Evolutionary conservation across 2,797 vertebrate genomes (phyloP).

Genomic region (Discoglossus pictus): DNA sequence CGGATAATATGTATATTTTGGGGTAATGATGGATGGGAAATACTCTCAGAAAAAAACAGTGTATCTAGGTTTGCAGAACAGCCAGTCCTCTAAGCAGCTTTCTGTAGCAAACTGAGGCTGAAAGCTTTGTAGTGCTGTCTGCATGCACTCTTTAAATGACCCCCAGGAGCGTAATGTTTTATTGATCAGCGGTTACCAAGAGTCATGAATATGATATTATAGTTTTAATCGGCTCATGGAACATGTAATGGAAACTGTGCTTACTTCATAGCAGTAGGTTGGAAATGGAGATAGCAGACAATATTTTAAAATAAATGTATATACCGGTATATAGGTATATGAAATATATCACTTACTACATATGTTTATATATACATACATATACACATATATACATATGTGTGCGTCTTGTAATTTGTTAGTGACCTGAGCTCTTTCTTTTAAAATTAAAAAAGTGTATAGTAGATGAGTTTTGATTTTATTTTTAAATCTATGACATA

Average conservation of each 20-base stretch:
- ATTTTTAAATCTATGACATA: too few species aligned
- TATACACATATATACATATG: neutral
- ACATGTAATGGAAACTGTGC: slow-evolving; percentile 44
- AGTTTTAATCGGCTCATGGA: slow-evolving; percentile 46
- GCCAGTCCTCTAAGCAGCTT: slow-evolving; percentile 4
- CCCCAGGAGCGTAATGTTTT: slow-evolving; percentile 49
- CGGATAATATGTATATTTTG: neutral
- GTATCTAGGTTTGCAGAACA: slow-evolving; percentile 9
- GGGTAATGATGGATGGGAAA: neutral
- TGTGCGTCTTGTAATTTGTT: too few species aligned
- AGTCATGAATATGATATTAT: slow-evolving; percentile 52
- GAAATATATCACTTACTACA: slow-evolving; percentile 32
- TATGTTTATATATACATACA: slow-evolving; percentile 11
- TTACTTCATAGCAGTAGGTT: slow-evolving; percentile 38
- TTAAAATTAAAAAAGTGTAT: too few species aligned
- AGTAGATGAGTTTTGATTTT: too few species aligned
- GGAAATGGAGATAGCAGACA: neutral
- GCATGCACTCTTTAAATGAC: slow-evolving; percentile 45
- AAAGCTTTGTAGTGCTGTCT: slow-evolving; percentile 41
- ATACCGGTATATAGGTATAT: slow-evolving; percentile 45
- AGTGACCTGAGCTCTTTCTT: too few species aligned
- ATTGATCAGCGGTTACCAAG: slow-evolving; percentile 50
- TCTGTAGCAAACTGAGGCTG: slow-evolving; percentile 39
- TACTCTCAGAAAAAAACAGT: neutral
- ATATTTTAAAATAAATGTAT: slow-evolving; percentile 49